Base-by-base conservation (phyloP, 2,113 vertebrate genomes). In the Phalacrocorax brasilianus region DNA sequence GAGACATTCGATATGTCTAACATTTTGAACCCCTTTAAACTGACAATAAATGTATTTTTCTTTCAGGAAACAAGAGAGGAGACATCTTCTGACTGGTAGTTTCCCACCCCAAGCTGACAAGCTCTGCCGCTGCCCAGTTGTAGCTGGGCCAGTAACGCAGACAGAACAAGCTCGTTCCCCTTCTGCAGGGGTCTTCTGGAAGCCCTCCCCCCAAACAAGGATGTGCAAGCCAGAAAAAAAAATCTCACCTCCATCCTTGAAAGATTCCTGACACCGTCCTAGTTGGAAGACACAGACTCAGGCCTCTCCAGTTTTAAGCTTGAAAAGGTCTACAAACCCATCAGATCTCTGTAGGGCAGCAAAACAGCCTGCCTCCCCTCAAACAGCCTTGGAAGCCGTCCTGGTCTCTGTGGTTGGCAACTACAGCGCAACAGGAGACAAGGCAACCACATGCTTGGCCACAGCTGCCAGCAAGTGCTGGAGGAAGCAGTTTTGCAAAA, bases 271-370 rank as follows among this genome's bases (percentile, higher is more conserved):
- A 28, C 52, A 50, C 17, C 42, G 68, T 21, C 18, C 14, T 21
- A 38, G 50, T 0, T 7, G 0, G 12, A 59, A 63, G n/a, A 14
- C 1, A 20, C 76, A 10, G 24, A 78, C 4, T 3, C n/a, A 47
- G 2, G 4, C 5, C 23, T 12, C 28, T 45, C 32, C 32, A 23
- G 10, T 30, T 63, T 27, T 33, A 59, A 80, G 32, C 19, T 6
- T 12, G 58, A 30, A 50, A 55, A 59, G 4, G 1, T 32, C 40
- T 83, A 28, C 40, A 61, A 65, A 33, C 2, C 9, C 55, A 14
- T 6, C 14, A 9, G 20, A 24, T 19, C 21, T 11, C 26, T 4
- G 7, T 2, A 59, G 22, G 44, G 26, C 50, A 63, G 65, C 26
- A 40, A 8, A 42, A 22, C 4, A 11, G 8, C 56, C 40, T 11